A percentile compares a stretch with the other conserved stretches of the same genome.
Conservation (phyloP, 2,113 vertebrate species). For the Micronycteris hirsuta region DNA sequence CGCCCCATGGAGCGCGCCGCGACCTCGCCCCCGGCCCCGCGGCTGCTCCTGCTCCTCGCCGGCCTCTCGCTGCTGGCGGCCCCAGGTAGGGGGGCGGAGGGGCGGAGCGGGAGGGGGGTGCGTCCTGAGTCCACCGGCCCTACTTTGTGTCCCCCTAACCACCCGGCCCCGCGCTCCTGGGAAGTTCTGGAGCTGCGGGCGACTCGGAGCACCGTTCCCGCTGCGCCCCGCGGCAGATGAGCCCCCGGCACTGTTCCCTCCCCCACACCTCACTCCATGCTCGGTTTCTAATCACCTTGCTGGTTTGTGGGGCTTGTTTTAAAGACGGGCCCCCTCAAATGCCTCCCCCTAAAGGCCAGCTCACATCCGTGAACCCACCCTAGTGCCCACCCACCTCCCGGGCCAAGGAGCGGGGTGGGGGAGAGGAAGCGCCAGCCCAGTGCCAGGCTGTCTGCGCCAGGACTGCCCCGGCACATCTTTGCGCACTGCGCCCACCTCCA, state of each 20-base stretch:
- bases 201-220: neutral
- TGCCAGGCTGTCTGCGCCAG: accelerated
- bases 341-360: neutral
- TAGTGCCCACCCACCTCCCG: neutral
- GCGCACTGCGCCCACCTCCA: too few relatives aligned
- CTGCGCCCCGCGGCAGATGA: neutral
- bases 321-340: neutral
- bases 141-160: neutral
- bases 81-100: conserved; percentile 59
- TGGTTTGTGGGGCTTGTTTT: neutral
- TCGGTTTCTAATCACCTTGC: neutral
- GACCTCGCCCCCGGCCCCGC: neutral
- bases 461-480: neutral
- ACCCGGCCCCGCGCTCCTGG: neutral
- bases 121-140: neutral
- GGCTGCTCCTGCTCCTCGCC: conserved; percentile 60
- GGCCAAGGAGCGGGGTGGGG: neutral
- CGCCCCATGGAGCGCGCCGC: conserved; percentile 55
- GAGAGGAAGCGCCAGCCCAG: neutral
- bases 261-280: accelerated
- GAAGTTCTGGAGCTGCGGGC: neutral
- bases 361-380: neutral
- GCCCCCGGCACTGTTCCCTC: neutral
- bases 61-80: conserved; percentile 63
- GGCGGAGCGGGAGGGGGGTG: neutral